phyloP scores from a whole-genome alignment of 2,113 vertebrate species.

The Erpornis zantholeuca region DNA sequence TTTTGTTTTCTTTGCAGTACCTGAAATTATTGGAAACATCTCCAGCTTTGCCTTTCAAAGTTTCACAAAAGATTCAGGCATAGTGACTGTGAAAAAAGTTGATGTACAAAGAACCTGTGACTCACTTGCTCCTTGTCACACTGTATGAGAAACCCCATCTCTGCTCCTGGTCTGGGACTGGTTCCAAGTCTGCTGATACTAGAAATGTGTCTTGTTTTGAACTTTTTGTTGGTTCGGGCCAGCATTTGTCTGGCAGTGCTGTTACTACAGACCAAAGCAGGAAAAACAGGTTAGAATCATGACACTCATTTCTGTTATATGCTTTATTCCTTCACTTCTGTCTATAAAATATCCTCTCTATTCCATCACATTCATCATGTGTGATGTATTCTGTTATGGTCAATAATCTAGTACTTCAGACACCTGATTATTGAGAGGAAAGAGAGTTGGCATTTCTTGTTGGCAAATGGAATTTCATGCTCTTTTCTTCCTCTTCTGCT shows the following conservation, averaged over 20 bases:
- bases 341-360: background rate
- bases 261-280: background rate
- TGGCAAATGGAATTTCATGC: slow-evolving; percentile 27
- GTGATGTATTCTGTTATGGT: background rate
- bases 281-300: background rate
- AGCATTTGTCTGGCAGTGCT: background rate
- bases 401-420: slow-evolving; percentile 33
- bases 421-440: background rate
- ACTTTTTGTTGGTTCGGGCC: background rate
- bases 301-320: background rate
- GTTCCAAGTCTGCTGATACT: background rate
- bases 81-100: background rate
- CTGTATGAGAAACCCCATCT: background rate
- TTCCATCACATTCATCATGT: background rate
- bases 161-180: background rate
- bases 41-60: background rate
- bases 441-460: background rate
- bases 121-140: background rate
- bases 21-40: background rate
- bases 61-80: background rate
- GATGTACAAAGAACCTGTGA: background rate
- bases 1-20: background rate
- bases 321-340: background rate
- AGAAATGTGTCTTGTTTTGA: background rate
- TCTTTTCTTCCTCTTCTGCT: slow-evolving; percentile 6